Evolutionary conservation across 2,888 invertebrate species (phyloP).

Genomic region (Tuta absoluta): DNA sequence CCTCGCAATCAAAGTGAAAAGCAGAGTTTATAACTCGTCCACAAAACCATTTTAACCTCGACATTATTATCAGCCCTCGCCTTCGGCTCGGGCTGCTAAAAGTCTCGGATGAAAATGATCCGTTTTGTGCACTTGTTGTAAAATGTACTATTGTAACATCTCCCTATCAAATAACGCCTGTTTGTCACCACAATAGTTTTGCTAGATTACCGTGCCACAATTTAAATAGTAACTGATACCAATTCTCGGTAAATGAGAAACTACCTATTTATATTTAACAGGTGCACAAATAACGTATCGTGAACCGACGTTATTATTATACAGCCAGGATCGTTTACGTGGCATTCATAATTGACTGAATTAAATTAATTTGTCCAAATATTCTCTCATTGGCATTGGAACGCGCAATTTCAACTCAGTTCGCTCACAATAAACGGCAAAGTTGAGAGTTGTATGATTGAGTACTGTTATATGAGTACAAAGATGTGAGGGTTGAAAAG

Average conservation of each 20-base stretch:
- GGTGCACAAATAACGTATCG: too few species aligned
- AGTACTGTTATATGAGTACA: not conserved
- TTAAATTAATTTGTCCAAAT: not conserved
- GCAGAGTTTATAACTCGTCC: too few species aligned
- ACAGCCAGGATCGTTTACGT: not conserved
- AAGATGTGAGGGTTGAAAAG: not conserved
- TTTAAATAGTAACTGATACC: not conserved
- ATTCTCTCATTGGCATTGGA: not conserved
- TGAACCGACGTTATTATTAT: not conserved
- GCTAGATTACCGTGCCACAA: not conserved
- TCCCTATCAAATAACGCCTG: too few species aligned
- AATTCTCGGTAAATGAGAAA: not conserved
- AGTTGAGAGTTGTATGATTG: slow-evolving; percentile 2
- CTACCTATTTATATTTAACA: not conserved
- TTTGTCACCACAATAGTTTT: too few species aligned
- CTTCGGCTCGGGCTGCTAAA: too few species aligned
- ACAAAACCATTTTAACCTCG: too few species aligned
- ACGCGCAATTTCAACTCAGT: not conserved
- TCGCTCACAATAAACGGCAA: not conserved
- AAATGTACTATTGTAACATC: not conserved
- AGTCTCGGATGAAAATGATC: too few species aligned
- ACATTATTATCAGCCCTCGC: too few species aligned
- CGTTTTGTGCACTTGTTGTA: too few species aligned
- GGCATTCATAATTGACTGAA: not conserved
- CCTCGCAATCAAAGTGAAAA: too few species aligned